Base-by-base conservation (phyloP, 2,113 vertebrate species). In the Asarcornis scutulata region DNA sequence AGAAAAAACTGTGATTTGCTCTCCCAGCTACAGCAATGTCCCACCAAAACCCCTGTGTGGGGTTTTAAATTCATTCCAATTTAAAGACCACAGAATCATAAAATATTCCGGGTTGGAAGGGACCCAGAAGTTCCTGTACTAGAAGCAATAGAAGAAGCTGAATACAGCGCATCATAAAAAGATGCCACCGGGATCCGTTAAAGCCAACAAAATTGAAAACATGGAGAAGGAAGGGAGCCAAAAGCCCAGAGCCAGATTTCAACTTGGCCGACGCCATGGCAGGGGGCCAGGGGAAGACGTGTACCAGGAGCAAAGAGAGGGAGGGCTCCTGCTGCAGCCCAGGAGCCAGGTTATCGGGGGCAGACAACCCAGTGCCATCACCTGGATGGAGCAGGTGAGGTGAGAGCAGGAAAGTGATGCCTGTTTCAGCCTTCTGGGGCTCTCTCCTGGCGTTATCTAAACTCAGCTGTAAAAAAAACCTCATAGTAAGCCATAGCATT, bases 181-280 rank as follows among this genome's bases (percentile, higher is more conserved):
- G 89, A 95, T 95, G 86, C 95, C 96, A 89, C 52, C 93, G 93
- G 91, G 95, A 96, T 92, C 91, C 5, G 83, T 55, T 95, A 83
- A 96, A 95, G 77, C 89, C 86, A 89, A 88, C 64, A 78, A 85
- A 96, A 95, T 25, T 63, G 88, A 93, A 96, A 95, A 91, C 72
- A 66, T 88, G 88, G 59, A 17, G 40, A 86, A 90, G 78, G 76
- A 80, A 83, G 1, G 1, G 87, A 94, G 91, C 95, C 94, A 96
- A 77, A 92, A 94, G 67, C 86, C 89, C 81, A 92, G 93, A 94
- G 84, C 13, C 89, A 93, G 90, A 94, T 95, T 92, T 79, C 76
- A 95, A 90, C 81, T 89, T 13, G 81, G 95, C 58, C 0, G 40
- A 46, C 27, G 80, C 78, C 66, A 38, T 84, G 96, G 94, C 94